Evolutionary conservation across 2,888 invertebrate genomes (phyloP).

Genomic region (Caenorhabditis doughertyi): DNA sequence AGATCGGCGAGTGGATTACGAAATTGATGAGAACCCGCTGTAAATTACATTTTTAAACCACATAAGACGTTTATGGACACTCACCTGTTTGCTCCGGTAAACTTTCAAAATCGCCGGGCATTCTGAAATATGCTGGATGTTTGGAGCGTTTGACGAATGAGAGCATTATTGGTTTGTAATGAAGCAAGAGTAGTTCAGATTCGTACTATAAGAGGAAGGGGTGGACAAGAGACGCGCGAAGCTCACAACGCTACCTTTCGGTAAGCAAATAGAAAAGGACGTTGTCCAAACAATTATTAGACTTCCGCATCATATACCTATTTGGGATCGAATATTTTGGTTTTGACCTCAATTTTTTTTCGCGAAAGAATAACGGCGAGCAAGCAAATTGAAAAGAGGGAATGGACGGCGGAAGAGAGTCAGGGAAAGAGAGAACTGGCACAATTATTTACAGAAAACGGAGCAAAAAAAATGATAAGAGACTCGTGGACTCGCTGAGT

Average conservation of each 20-base stretch:
- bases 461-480: conserved; percentile 77
- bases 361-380: conserved; percentile 10
- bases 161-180: conserved; percentile 24
- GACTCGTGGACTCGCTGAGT: conserved; percentile 54
- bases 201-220: conserved; percentile 71
- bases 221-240: conserved; percentile 25
- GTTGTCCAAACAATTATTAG: conserved; percentile 77
- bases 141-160: conserved; percentile 51
- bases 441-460: conserved; percentile 36
- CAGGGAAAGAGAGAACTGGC: conserved; percentile 34
- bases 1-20: conserved; percentile 40
- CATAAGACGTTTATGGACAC: background rate
- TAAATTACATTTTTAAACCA: conserved; percentile 6
- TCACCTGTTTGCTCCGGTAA: conserved; percentile 31
- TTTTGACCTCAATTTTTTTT: conserved; percentile 27
- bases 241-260: conserved; percentile 39
- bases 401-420: conserved; percentile 2
- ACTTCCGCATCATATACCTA: conserved; percentile 57
- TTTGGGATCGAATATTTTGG: conserved; percentile 27
- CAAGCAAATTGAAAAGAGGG: conserved; percentile 24
- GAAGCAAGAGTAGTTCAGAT: conserved; percentile 6
- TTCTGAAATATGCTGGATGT: conserved; percentile 58
- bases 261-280: conserved; percentile 79
- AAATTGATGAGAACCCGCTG: conserved; percentile 40
- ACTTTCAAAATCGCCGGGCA: conserved; percentile 41